Evolutionary conservation across 2,888 invertebrate genomes (phyloP).

Genomic region (Macrophya alboannulata): DNA sequence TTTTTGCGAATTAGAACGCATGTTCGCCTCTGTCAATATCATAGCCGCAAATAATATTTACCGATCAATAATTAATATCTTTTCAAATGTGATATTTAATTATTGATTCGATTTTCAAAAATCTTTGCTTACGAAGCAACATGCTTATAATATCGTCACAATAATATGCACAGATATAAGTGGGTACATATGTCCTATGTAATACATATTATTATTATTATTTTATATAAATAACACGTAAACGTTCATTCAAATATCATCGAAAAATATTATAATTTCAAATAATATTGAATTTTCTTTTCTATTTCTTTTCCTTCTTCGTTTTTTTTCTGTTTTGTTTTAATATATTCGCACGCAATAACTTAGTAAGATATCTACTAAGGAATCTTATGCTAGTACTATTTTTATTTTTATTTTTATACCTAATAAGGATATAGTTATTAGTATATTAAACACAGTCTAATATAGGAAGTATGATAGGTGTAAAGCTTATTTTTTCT

Average conservation of each 20-base stretch:
- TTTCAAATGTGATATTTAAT: too few species aligned
- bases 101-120: too few species aligned
- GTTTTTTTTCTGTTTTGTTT: too few species aligned
- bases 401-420: not conserved
- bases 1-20: not conserved
- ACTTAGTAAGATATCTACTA: slow-evolving; percentile 6
- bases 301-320: too few species aligned
- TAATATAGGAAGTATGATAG: not conserved
- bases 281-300: not conserved
- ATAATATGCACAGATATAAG: too few species aligned
- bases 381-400: not conserved
- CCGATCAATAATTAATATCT: not conserved
- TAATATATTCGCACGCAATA: not conserved
- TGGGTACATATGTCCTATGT: not conserved
- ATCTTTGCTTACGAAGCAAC: too few species aligned
- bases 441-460: not conserved
- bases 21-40: not conserved
- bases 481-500: too few species aligned
- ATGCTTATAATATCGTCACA: too few species aligned
- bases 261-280: not conserved
- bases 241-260: not conserved
- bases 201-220: not conserved
- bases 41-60: not conserved
- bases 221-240: not conserved
- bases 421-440: not conserved